phyloP scores from a whole-genome alignment of 2,797 vertebrate species.

The Pelobates cultripes region DNA sequence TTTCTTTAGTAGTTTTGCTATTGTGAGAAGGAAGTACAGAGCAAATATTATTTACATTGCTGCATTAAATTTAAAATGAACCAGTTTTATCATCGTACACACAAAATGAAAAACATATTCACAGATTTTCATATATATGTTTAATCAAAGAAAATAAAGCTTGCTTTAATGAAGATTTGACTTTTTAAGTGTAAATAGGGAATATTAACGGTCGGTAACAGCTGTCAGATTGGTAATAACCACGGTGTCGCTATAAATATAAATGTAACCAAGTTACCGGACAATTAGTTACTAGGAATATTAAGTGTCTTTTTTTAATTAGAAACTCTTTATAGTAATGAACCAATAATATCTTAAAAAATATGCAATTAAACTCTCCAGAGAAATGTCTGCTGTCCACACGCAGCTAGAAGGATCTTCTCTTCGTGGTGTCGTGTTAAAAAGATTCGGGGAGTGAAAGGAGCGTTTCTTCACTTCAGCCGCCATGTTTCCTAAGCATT shows the following conservation, averaged over 20 bases:
- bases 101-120: not conserved
- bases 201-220: not conserved
- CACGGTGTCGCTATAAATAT: not conserved
- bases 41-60: no score
- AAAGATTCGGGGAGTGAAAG: no score
- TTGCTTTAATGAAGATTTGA: not conserved
- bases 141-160: not conserved
- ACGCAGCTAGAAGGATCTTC: not conserved
- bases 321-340: not conserved
- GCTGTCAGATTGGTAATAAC: not conserved
- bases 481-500: no score
- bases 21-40: no score
- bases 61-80: no score
- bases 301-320: no score
- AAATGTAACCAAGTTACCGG: not conserved
- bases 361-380: not conserved
- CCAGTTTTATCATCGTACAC: not conserved
- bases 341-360: not conserved
- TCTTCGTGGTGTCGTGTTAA: not conserved
- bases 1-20: no score
- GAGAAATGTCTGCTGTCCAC: not conserved
- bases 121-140: not conserved
- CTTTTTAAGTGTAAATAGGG: not conserved
- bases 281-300: not conserved
- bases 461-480: no score